Evolutionary conservation across 1,140 invertebrate species (phyloP), one percentile per base, ranked within the genome.

Genomic region (Vanessa tameamea): DNA sequence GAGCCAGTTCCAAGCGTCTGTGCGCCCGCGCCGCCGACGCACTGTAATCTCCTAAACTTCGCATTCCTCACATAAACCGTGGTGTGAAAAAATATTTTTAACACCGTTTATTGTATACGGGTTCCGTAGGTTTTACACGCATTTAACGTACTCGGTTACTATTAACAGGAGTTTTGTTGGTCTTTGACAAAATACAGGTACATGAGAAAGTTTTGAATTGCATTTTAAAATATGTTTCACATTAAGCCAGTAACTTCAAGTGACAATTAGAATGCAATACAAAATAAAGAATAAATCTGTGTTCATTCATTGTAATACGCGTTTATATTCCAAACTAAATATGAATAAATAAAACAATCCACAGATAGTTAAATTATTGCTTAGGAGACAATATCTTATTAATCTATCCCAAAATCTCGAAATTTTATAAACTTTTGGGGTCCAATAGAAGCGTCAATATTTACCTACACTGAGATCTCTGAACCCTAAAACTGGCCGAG

Each of bases 21-120:
- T 81, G 78, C 78, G 76, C 72, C 64, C 63, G 70, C 78, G 79
- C 78, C 78, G 79, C 78, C 81, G 82, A 74, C 78, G n/a, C 51
- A 59, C 47, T 72, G 73, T 89, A 89, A 89, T 88, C 86, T 84
- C 82, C 78, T 15, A 74, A 77, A 85, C 84, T 76, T 79, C 77
- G 80, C 81, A 89, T 89, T 88, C 87, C 87, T 89, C 87, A 89
- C 87, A 89, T 79, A 85, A 79, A 73, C 37, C 71, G 55, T 75
- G 66, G 76, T 80, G 76, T 75, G 79, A 84, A 83, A 82, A 85
- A 84, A 83, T 72, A 71, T 76, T 73, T 68, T 80, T 70, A 78
- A 80, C 67, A 75, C 50, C 48, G 57, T 43, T 50, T 57, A n/a
- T 37, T 31, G 63, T 57, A 15, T 50, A 37, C 57, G 67, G 74